Base-by-base conservation (phyloP, 2,797 vertebrate species). In the Argyrosomus regius region DNA sequence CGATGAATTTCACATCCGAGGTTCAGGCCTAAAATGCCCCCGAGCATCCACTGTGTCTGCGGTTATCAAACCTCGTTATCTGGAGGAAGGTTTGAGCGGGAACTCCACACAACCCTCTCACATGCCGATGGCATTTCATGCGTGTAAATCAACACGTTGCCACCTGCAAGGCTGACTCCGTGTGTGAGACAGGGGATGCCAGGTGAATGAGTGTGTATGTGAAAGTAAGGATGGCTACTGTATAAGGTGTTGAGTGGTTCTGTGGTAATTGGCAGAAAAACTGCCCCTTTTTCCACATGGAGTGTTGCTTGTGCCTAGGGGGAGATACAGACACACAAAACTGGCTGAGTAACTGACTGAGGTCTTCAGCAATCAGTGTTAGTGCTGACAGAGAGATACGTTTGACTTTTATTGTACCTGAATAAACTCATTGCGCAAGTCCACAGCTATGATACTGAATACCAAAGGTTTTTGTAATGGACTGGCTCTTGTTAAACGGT, bases 231-330 rank as follows among this genome's bases (percentile, higher is more conserved):
- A 84, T 66, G 26, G 54, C 71, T 56, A 74, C 35, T 26, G 48
- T 49, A 20, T 63, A 60, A 69, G 70, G 56, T 60, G 52, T 61
- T 66, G 78, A 78, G 72, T 53, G 76, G 41, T 22, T 83, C 76
- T 79, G 80, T 83, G 81, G 60, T 79, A 89, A 86, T 67, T 86
- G 82, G 84, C 71, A 78, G 68, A 73, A 78, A 39, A 71, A 72
- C 62, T 35, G 48, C 46, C 18, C 35, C 14, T 76, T 89, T 80
- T 80, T 78, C 81, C 75, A 89, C 69, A 72, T 81, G 58, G 41
- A 59, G 65, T 35, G 62, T 62, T 68, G 28, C 41, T 53, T 78
- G 75, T 64, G 82, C 82, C 81, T 39, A 76, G 50, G 46, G 31
- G 68, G 78, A 69, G 45, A 72, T 24, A 65, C 16, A 68, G 58